Percentiles rank a stretch among this genome's conserved stretches.
Conservation (phyloP, 2,888 invertebrate species). For the Leptinotarsa rubiginosa region DNA sequence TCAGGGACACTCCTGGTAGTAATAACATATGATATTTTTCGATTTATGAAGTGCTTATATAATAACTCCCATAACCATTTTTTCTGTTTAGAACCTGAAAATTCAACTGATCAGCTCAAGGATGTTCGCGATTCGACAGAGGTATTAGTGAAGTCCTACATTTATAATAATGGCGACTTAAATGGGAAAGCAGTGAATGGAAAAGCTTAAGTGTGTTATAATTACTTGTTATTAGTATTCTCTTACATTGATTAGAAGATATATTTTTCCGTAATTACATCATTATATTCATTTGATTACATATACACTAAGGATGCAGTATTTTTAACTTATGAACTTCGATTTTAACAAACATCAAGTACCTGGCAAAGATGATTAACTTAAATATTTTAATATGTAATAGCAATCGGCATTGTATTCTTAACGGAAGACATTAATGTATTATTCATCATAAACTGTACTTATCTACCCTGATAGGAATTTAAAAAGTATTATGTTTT, state of each 20-base stretch:
- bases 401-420: neutral
- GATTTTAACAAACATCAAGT: neutral
- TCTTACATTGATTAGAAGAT: conserved; percentile 25
- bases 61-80: neutral
- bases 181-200: conserved; percentile 51
- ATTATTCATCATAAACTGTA: conserved; percentile 10
- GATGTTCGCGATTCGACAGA: neutral
- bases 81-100: conserved; percentile 31
- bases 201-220: conserved; percentile 49
- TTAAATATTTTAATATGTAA: neutral
- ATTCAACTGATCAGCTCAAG: conserved; percentile 12
- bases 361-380: conserved; percentile 3
- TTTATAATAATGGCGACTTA: conserved; percentile 46
- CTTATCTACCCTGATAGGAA: neutral
- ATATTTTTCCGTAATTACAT: conserved; percentile 19
- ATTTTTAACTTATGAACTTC: conserved; percentile 7
- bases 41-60: neutral
- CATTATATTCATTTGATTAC: conserved; percentile 22
- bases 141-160: conserved; percentile 38
- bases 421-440: conserved; percentile 2
- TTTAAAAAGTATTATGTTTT: neutral
- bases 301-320: conserved; percentile 1
- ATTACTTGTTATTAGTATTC: conserved; percentile 33
- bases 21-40: conserved; percentile 4
- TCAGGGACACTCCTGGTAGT: neutral